These are phyloP conservation scores for Drosophila serrata DNA, from an alignment of 1,140 invertebrate genomes.

Conservation along the genomic window DNA sequence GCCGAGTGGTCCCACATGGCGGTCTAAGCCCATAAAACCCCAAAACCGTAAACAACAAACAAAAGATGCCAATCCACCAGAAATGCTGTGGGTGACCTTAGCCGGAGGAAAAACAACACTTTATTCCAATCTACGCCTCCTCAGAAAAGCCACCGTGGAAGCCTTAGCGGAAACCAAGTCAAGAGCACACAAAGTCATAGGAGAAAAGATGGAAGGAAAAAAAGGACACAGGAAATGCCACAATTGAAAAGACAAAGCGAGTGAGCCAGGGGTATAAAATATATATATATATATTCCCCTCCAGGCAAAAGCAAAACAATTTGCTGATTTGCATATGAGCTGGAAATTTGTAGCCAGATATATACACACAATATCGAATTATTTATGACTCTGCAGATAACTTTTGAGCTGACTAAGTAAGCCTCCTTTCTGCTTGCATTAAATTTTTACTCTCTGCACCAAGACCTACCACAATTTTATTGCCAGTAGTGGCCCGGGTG, in stretches of 20 bases:
- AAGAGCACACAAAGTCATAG: constrained; percentile 34
- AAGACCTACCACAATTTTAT: constrained; percentile 26
- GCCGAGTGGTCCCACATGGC: constrained; percentile 42
- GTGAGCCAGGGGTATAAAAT: not conserved
- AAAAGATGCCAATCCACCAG: constrained; percentile 13
- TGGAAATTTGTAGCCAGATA: constrained; percentile 44
- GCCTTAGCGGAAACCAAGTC: constrained; percentile 13
- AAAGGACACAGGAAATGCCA: constrained; percentile 21
- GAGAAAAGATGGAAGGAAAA: constrained; percentile 17
- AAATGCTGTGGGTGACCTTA: constrained; percentile 21
- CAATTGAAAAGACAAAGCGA: constrained; percentile 33
- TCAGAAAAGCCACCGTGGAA: constrained; percentile 18
- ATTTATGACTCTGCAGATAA: constrained; percentile 33
- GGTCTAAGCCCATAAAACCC: constrained; percentile 42
- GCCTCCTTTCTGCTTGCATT: constrained; percentile 19
- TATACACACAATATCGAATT: constrained; percentile 28
- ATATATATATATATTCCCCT: constrained; percentile 2
- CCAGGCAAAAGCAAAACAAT: constrained; percentile 31
- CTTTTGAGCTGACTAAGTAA: constrained; percentile 11
- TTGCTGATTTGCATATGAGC: constrained; percentile 58
- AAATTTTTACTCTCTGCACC: not conserved
- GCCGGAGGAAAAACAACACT: constrained; percentile 10
- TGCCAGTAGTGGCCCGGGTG: not conserved
- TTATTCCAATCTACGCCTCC: constrained; percentile 27
- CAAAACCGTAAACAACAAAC: constrained; percentile 38